Evolutionary conservation across 2,888 invertebrate genomes (phyloP), one percentile per base, ranked within the genome.

Genomic region (Oegoconia quadripuncta): DNA sequence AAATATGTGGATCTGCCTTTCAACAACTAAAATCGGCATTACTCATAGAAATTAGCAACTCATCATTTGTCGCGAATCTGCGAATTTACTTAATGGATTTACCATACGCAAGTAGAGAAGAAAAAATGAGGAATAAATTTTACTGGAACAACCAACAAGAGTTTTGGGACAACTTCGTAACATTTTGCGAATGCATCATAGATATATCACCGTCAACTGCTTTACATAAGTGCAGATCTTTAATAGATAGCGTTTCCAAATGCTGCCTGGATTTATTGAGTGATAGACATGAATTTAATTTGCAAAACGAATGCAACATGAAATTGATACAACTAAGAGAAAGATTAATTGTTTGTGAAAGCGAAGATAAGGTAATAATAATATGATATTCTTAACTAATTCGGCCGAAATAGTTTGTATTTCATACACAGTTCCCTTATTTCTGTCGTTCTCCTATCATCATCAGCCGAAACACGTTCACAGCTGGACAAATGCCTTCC

Each of bases 81-180:
- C 63, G 63, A 15, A 64, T 56, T 27, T 83, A 78, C 47, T 49
- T 84, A 35, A 64, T 71, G 55, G 73, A 83, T 30, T 56, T 84
- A 26, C 81, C 79, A 1, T 76, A 72, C 39, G 40, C 44, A 1
- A 39, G 47, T 37, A 23, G 44, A 1, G 40, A 46, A 37, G 25
- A 29, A 1, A 36, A 44, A 9, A 61, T 60, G 31, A 50, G 22
- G 8, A 73, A 73, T 32, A 35, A 42, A 11, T 52, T 72, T 37
- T 84, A 83, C 44, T 84, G 83, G 82, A 59, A 63, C 6, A 53
- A 76, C 34, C 68, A 61, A 48, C 51, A 49, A n/a, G 54, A 55
- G 13, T 84, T 84, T 64, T 84, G 84, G 84, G 41, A 46, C 11
- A 69, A 80, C 47, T 71, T 77, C 11, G 48, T 79, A 23, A 46